Conservation (phyloP, 2,888 invertebrate genomes). For the Microctonus brassicae region DNA sequence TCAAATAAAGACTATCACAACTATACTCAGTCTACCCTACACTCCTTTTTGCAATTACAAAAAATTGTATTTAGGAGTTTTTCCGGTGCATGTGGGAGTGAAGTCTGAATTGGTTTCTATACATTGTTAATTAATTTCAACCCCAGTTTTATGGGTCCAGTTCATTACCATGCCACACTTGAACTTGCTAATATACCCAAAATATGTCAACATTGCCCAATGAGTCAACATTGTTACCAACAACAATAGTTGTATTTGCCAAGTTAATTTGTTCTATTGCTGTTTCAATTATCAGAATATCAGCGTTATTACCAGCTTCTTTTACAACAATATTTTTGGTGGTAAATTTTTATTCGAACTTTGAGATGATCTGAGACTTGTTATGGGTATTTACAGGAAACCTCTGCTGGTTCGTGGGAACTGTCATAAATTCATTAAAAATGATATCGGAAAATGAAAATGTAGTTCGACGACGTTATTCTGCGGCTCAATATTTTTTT, state of each 20-base stretch:
- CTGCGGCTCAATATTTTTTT: no score
- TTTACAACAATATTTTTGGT: slow-evolving; percentile 54
- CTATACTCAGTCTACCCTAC: slow-evolving; percentile 51
- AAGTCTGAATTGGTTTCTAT: slow-evolving; percentile 40
- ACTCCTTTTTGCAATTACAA: slow-evolving; percentile 51
- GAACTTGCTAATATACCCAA: slow-evolving; percentile 52
- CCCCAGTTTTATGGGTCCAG: slow-evolving; percentile 50
- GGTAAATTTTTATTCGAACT: slow-evolving; percentile 48
- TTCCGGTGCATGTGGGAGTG: slow-evolving; percentile 47
- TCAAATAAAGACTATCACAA: slow-evolving; percentile 49
- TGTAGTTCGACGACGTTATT: not conserved
- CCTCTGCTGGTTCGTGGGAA: slow-evolving; percentile 38
- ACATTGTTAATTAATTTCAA: slow-evolving; percentile 49
- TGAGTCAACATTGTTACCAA: slow-evolving; percentile 2
- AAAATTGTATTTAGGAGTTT: slow-evolving; percentile 52
- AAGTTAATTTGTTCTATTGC: slow-evolving; percentile 31
- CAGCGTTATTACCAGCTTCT: slow-evolving; percentile 53
- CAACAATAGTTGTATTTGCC: slow-evolving; percentile 22
- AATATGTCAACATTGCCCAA: no score
- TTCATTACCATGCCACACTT: slow-evolving; percentile 49
- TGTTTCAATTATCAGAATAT: slow-evolving; percentile 53
- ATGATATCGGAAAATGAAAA: not conserved
- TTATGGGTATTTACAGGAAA: slow-evolving; percentile 55
- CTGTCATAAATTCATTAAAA: not conserved
- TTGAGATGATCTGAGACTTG: slow-evolving; percentile 56